Percentiles rank a stretch among this genome's conserved stretches.
These are phyloP conservation scores for Etia nguti DNA, from an alignment of 2,113 vertebrate genomes.

Conservation along the genomic window DNA sequence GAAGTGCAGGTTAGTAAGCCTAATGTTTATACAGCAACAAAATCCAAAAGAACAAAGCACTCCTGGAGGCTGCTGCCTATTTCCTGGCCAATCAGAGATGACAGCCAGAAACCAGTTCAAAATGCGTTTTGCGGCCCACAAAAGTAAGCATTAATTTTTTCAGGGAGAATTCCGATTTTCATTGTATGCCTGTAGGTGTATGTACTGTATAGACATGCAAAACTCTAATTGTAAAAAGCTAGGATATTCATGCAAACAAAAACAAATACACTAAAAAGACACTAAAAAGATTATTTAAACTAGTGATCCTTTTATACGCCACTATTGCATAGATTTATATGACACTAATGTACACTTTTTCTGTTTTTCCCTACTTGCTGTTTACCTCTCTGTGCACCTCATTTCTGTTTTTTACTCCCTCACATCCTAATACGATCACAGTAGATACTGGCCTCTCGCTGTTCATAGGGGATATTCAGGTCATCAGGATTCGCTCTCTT, in stretches of 20 bases:
- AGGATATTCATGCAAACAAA: background rate
- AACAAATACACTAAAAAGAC: background rate
- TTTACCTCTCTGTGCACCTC: background rate
- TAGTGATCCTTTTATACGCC: background rate
- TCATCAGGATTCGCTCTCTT: background rate
- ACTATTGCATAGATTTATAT: background rate
- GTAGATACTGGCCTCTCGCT: background rate
- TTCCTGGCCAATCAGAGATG: conserved; percentile 4
- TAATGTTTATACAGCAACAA: conserved; percentile 28
- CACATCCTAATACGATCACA: background rate
- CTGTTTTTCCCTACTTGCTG: background rate
- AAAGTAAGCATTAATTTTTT: background rate
- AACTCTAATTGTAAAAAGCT: background rate
- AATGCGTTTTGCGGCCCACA: background rate
- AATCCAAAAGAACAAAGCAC: conserved; percentile 23
- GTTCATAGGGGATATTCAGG: background rate
- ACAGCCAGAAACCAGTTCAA: background rate
- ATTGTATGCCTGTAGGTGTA: background rate
- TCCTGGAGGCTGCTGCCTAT: background rate
- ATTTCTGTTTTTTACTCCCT: background rate
- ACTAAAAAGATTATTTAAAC: background rate
- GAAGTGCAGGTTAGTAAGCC: conserved; percentile 31
- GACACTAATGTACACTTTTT: background rate
- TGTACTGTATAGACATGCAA: background rate
- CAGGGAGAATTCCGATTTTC: background rate